Base-by-base conservation (phyloP, 2,113 vertebrate genomes). In the Sinocyclocheilus anshuiensis region DNA sequence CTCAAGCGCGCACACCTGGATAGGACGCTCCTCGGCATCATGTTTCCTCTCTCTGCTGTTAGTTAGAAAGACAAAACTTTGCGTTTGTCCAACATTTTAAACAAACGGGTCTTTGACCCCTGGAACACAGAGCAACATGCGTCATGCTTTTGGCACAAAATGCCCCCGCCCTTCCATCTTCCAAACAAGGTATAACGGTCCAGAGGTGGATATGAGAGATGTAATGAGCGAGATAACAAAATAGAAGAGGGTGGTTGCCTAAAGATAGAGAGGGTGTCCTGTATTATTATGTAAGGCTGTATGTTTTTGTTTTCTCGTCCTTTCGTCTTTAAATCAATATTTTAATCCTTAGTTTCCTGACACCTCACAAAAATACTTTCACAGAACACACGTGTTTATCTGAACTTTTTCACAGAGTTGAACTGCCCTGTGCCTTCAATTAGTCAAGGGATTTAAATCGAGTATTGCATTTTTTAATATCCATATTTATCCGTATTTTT, bases 31-130 rank as follows among this genome's bases (percentile, higher is more conserved):
- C 92, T 92, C 89, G 94, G 94, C 90, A 95, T 94, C 90, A 91
- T 87, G 50, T 22, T 86, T 89, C 24, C 86, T 61, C 84, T 53
- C 26, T 71, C 72, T 88, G 86, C 90, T 50, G 80, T 42, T 48
- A 61, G 80, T 79, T 42, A 4, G 45, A 63, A 53, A 63, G 11
- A 77, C 20, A 79, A 63, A 81, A 72, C 57, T 39, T 84, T 77
- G 80, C 76, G 89, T 88, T 92, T 88, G 81, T 33, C 78, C 83
- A 89, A 88, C 87, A 90, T 93, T 93, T 93, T 89, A 94, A 90
- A 92, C 89, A 90, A 93, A 92, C 92, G 90, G 92, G 92, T 94
- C 92, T 94, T 95, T 95, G 95, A 95, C 94, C 94, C 91, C 69
- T 75, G 90, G 93, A 88, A 22, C 91, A 89, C 12, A 55, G 82